A percentile compares a stretch with the other conserved stretches of the same genome.
Evolutionary conservation across 2,113 vertebrate species (phyloP).

Genomic region (Xiphophorus couchianus): DNA sequence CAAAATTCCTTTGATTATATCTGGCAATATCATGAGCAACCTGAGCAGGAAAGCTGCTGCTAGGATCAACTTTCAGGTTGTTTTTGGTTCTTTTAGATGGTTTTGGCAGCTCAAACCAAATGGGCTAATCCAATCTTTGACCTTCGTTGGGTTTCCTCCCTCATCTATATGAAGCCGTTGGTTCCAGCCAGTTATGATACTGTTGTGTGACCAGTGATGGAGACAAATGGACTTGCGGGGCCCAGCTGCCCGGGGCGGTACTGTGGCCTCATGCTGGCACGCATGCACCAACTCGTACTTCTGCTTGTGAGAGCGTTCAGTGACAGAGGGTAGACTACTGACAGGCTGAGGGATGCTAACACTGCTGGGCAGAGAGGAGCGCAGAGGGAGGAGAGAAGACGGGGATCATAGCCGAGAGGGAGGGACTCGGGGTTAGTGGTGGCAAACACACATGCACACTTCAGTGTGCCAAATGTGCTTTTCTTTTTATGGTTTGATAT

Average conservation of each 20-base stretch:
- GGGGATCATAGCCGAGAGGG: conserved; percentile 27
- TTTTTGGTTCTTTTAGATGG: conserved; percentile 11
- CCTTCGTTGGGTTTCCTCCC: conserved; percentile 61
- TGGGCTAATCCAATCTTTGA: conserved; percentile 57
- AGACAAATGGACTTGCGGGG: conserved; percentile 53
- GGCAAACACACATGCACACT: conserved; percentile 37
- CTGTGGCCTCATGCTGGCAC: conserved; percentile 17
- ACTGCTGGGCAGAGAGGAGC: conserved; percentile 54
- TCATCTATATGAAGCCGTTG: conserved; percentile 58
- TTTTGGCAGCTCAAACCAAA: conserved; percentile 53
- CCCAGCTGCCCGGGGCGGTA: conserved; percentile 20
- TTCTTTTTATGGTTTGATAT: conserved; percentile 43
- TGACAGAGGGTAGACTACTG: conserved; percentile 33
- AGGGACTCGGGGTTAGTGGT: conserved; percentile 37
- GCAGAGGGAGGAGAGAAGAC: conserved; percentile 42
- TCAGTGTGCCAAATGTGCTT: conserved; percentile 48
- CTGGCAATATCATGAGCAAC: background rate
- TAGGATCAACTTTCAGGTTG: conserved; percentile 31
- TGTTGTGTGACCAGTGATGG: conserved; percentile 28
- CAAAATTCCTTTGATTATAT: background rate
- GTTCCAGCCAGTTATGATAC: conserved; percentile 68
- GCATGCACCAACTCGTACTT: conserved; percentile 1
- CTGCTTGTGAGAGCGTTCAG: conserved; percentile 35
- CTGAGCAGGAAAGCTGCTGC: conserved; percentile 1
- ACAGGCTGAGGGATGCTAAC: conserved; percentile 51